phyloP scores from a whole-genome alignment of 2,888 invertebrate genomes.

The Hedychridium roseum region DNA sequence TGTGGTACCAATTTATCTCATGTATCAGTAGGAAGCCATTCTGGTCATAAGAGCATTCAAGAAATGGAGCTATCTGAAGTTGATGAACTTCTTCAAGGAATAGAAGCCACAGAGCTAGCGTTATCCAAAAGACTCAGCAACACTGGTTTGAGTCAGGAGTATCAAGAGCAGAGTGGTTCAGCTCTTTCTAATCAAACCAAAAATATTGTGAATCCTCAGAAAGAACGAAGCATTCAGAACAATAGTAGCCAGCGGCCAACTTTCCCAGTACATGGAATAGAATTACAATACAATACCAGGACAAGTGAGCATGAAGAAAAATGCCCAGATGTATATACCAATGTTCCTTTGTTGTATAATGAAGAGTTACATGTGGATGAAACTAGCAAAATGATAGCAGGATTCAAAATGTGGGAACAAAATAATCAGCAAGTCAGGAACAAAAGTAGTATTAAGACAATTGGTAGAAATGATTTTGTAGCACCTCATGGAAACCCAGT shows the following conservation, averaged over 20 bases:
- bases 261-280: too few relatives aligned
- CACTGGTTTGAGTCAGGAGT: slow-evolving; percentile 24
- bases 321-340: slow-evolving; percentile 26
- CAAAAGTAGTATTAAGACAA: too few relatives aligned
- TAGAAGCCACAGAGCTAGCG: slow-evolving; percentile 61
- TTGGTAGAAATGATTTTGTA: too few relatives aligned
- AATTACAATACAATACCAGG: too few relatives aligned
- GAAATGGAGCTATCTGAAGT: slow-evolving; percentile 62
- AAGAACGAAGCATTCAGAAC: too few relatives aligned
- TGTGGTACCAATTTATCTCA: slow-evolving; percentile 41
- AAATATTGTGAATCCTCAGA: background rate
- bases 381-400: slow-evolving; percentile 43
- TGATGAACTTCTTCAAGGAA: slow-evolving; percentile 60
- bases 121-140: slow-evolving; percentile 48
- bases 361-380: slow-evolving; percentile 40
- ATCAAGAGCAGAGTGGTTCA: slow-evolving; percentile 13
- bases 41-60: slow-evolving; percentile 32
- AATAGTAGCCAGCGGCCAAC: too few relatives aligned
- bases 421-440: slow-evolving; percentile 15
- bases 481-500: background rate
- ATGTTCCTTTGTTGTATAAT: slow-evolving; percentile 42
- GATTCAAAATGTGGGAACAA: slow-evolving; percentile 47
- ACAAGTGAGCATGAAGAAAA: slow-evolving; percentile 23
- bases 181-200: slow-evolving; percentile 3
- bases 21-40: slow-evolving; percentile 35